Base-by-base conservation (phyloP, 2,113 vertebrate genomes). In the Apus apus region DNA sequence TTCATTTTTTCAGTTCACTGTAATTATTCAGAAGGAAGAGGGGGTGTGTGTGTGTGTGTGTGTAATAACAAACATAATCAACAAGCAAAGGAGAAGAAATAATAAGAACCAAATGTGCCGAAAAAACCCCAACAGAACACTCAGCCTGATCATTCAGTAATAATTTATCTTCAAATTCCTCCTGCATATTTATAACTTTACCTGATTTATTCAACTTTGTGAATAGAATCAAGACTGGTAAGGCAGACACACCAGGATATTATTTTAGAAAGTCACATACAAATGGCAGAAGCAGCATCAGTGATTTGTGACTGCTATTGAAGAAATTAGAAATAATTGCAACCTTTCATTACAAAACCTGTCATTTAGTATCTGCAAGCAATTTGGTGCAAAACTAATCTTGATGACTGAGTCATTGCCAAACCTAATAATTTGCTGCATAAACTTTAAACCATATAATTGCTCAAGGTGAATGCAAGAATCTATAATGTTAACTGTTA, bases 251-350 rank as follows among this genome's bases (percentile, higher is more conserved):
- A 74, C 73, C 65, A 68, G 82, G 85, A 78, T 84, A 86, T 79
- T 86, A 82, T 85, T 93, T 92, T 56, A 64, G 82, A 95, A 94
- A 90, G 68, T 68, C 93, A 87, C 3, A 2, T 76, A 74, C 56
- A 68, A 62, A 80, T 82, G 87, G 85, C 71, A 96, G 72, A 93
- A 71, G 85, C 83, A 92, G 57, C 92, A 92, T 68, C 48, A 72
- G 77, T 87, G 73, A 97, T 94, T 96, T 91, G 83, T 50, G 78
- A 77, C 78, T 82, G 43, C 86, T 90, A 73, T 29, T 73, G 85
- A 57, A 95, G 77, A 91, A 93, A 97, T 97, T 92, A 93, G 95
- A 96, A 96, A 88, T 97, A 94, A 96, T 89, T 95, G 90, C 71
- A 95, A 80, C 75, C 96, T 96, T 96, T 95, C 89, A 73, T 95